A percentile compares a stretch with the other conserved stretches of the same genome.
Conservation (phyloP, 2,888 invertebrate species). For the Dioctria linearis region DNA sequence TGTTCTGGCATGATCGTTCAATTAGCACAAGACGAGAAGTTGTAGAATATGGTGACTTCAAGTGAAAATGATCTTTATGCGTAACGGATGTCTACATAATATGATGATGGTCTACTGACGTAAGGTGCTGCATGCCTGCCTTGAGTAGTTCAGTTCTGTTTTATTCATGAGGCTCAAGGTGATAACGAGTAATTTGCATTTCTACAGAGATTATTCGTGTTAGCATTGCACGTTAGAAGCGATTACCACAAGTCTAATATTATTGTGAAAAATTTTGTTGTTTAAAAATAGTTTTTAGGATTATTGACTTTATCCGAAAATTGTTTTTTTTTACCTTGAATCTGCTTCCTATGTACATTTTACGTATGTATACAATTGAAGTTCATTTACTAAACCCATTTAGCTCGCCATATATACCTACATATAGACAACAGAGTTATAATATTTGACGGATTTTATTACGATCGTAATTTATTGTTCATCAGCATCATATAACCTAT, state of each 20-base stretch:
- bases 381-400: neutral
- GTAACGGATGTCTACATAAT: neutral
- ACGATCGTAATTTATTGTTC: neutral
- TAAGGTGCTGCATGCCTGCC: constrained; percentile 30
- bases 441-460: neutral
- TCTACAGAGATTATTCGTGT: constrained; percentile 15
- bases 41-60: constrained; percentile 20
- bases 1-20: constrained; percentile 35
- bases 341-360: neutral
- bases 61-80: constrained; percentile 27
- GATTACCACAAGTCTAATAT: constrained; percentile 30
- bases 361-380: neutral
- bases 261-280: constrained; percentile 9
- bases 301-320: constrained; percentile 34
- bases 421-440: neutral
- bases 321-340: constrained; percentile 12
- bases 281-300: constrained; percentile 18
- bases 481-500: neutral
- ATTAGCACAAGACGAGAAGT: constrained; percentile 39
- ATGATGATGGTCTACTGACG: neutral
- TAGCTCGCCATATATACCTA: neutral
- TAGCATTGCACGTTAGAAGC: constrained; percentile 11
- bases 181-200: constrained; percentile 39
- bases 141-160: constrained; percentile 7
- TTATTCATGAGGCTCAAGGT: constrained; percentile 38